Evolutionary conservation across 2,113 vertebrate genomes (phyloP).

Genomic region (Poeciliopsis turrubarensis): DNA sequence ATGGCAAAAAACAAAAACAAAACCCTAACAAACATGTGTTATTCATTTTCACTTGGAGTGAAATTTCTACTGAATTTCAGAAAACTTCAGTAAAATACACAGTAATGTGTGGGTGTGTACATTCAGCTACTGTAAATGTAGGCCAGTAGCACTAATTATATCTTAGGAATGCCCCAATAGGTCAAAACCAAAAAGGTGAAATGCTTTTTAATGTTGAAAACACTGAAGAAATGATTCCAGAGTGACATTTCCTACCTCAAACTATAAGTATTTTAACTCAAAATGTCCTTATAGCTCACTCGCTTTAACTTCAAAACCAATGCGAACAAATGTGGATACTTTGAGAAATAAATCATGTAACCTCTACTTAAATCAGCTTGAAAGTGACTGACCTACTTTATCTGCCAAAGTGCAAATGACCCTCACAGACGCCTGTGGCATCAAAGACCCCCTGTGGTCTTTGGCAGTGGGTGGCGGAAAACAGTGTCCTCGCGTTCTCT

Average conservation of each 20-base stretch:
- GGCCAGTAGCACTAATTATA: background rate
- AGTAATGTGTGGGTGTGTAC: too few relatives aligned
- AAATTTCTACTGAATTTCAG: too few relatives aligned
- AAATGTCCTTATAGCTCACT: background rate
- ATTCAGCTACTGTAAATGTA: too few relatives aligned
- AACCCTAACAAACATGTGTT: too few relatives aligned
- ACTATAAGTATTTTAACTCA: too few relatives aligned
- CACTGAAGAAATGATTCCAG: too few relatives aligned
- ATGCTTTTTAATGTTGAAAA: background rate
- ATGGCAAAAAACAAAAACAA: too few relatives aligned
- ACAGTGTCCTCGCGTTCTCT: slow-evolving; percentile 22
- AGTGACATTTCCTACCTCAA: too few relatives aligned
- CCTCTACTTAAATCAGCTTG: slow-evolving; percentile 16
- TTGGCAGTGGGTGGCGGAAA: slow-evolving; percentile 49
- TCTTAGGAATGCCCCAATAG: background rate
- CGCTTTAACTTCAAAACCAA: background rate
- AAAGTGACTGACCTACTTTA: slow-evolving; percentile 15
- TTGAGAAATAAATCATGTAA: slow-evolving; percentile 6
- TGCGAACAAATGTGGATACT: background rate
- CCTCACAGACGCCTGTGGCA: slow-evolving; percentile 34
- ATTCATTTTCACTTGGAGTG: too few relatives aligned
- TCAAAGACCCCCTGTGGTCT: slow-evolving; percentile 59
- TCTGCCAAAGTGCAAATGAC: slow-evolving; percentile 31
- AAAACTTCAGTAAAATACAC: too few relatives aligned
- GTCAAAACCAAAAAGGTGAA: background rate